Evolutionary conservation across 1,140 invertebrate genomes (phyloP).

Genomic region (Aphidius ervi): DNA sequence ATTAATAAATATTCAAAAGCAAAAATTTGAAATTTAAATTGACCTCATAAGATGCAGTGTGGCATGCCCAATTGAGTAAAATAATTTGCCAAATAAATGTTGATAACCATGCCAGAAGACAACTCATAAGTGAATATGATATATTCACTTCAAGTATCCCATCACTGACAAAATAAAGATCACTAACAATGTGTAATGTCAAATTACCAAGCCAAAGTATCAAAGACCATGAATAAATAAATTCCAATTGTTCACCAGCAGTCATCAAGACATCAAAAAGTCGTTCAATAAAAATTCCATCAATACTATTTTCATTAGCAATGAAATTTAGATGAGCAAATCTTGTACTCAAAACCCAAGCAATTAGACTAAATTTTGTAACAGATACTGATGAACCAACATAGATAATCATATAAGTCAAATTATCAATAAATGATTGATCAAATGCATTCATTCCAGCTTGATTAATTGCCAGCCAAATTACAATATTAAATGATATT

Average conservation of each 20-base stretch:
- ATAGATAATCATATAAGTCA: conserved; percentile 38
- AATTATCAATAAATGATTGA: conserved; percentile 33
- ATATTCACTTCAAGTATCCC: too few relatives aligned
- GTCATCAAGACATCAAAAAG: conserved; percentile 39
- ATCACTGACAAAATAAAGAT: conserved; percentile 33
- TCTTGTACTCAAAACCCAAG: conserved; percentile 35
- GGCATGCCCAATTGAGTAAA: too few relatives aligned
- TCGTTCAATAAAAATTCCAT: conserved; percentile 28
- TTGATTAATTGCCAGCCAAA: conserved; percentile 36
- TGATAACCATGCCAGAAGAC: too few relatives aligned
- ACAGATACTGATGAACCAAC: conserved; percentile 30
- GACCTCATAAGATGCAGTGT: too few relatives aligned
- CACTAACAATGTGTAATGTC: conserved; percentile 34
- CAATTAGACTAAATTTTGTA: conserved; percentile 38
- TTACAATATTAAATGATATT: conserved; percentile 16
- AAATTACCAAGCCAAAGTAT: conserved; percentile 41
- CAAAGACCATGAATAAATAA: conserved; percentile 34
- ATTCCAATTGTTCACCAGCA: conserved; percentile 31
- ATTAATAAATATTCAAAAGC: too few relatives aligned
- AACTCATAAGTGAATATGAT: too few relatives aligned
- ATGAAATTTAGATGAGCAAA: conserved; percentile 39
- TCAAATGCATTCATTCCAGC: conserved; percentile 37
- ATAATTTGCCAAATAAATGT: too few relatives aligned
- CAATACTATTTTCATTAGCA: conserved; percentile 20
- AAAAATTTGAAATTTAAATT: too few relatives aligned